Evolutionary conservation across 1,140 invertebrate species (phyloP), one percentile per base, ranked within the genome.

Genomic region (Pantala flavescens): DNA sequence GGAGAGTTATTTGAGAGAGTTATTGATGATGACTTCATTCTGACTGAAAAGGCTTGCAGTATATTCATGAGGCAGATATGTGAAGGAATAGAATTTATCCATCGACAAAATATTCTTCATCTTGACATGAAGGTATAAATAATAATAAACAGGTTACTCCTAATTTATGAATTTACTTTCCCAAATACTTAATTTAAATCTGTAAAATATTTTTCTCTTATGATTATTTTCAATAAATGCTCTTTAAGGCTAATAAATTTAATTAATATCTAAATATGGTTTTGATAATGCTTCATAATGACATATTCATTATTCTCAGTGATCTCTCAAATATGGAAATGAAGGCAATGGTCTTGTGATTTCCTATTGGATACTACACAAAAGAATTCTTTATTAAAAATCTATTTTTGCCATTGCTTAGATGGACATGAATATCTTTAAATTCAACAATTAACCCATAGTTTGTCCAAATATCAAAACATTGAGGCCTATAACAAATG

Each of bases 1-100:
- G 98, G 98, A 10, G 97, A 99, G 85, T 86, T 99, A 10, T 99
- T 99, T 81, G 98, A 99, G 83, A 87, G 97, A 75, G 97, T 99
- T 7, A 98, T 99, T 76, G 95, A 97, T 79, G 97, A 99, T 81
- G 96, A 98, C 81, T 99, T 99, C 80, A 88, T 98, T 14, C 84
- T 99, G 75, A 98, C 97, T 0, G 98, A 99, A 81, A 90, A 93
- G 75, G 93, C 95, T 2, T 98, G 96, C 82, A 91, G 94, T 0
- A 92, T 98, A 74, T 98, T 99, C 80, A 94, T 98, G 87, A 85
- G 96, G 36, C 97, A 99, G 84, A 98, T 99, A 78, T 98, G 95
- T 81, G 95, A 98, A 81, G 97, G 96, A 19, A 91, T 99, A 74
- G 92, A 94, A 78, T 99, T 97, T 80, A 97, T 99, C 80, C 98